phyloP scores from a whole-genome alignment of 2,888 invertebrate genomes.

The Ormyrus nitidulus region DNA sequence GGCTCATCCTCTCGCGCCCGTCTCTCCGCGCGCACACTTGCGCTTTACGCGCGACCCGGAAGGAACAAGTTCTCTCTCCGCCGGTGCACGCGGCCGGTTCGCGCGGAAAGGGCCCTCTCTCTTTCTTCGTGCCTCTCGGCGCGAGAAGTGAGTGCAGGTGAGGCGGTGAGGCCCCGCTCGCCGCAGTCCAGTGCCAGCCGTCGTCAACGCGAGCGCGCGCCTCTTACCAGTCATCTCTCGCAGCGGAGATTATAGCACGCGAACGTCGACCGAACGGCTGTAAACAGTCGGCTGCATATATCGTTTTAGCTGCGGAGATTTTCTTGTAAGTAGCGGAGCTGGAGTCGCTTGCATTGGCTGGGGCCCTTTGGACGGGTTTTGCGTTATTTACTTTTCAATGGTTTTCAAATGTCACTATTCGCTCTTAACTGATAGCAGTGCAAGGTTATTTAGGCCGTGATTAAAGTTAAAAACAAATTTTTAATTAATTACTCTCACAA shows the following conservation, averaged over 20 bases:
- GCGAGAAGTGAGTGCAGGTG: constrained; percentile 29
- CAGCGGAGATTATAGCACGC: background rate
- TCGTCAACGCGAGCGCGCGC: background rate
- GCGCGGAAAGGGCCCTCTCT: constrained; percentile 34
- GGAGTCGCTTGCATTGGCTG: no score
- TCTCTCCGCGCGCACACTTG: constrained; percentile 15
- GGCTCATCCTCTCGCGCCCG: background rate
- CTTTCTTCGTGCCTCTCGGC: constrained; percentile 15
- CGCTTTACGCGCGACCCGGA: constrained; percentile 44
- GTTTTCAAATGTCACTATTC: no score
- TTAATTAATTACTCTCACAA: no score
- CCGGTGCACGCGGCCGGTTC: constrained; percentile 7
- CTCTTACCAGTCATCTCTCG: background rate
- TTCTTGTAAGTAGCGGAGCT: no score
- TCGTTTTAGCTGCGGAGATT: no score
- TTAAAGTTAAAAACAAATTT: no score
- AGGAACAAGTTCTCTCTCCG: constrained; percentile 38
- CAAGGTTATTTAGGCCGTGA: no score
- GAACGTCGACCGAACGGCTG: background rate
- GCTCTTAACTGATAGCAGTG: no score
- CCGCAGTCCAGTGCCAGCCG: constrained; percentile 38
- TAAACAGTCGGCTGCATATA: no score
- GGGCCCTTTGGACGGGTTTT: no score
- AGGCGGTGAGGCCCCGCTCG: constrained; percentile 1
- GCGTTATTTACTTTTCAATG: no score